These are phyloP conservation scores for Eclectus roratus DNA, from an alignment of 2,113 vertebrate species.

Conservation along the genomic window DNA sequence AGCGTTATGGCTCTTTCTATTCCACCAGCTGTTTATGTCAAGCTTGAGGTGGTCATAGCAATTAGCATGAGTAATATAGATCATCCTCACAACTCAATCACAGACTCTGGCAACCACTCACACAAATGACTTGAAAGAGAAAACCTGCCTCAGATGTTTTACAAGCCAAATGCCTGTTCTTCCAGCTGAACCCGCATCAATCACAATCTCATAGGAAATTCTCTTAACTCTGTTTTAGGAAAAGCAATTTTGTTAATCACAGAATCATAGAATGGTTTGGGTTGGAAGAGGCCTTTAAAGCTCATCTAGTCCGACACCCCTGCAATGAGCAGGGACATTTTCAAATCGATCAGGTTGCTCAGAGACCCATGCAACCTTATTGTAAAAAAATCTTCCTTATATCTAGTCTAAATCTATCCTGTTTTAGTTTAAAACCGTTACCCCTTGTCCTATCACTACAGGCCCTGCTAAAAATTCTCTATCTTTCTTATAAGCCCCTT, in stretches of 20 bases:
- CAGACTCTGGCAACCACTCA: neutral
- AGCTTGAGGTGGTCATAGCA: neutral
- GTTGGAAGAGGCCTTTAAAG: neutral
- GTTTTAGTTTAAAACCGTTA: neutral
- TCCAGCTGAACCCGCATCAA: neutral
- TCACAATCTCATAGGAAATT: neutral
- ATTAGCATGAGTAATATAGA: neutral
- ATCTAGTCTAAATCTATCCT: neutral
- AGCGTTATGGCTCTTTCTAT: neutral
- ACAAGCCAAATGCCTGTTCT: neutral
- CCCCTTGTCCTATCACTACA: rapidly evolving
- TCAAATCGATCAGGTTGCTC: neutral
- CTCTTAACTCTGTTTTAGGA: neutral
- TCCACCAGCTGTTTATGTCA: slow-evolving; percentile 21
- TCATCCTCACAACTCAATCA: neutral
- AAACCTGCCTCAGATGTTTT: neutral
- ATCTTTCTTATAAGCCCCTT: neutral
- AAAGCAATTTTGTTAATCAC: neutral
- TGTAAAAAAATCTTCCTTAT: neutral
- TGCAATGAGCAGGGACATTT: neutral
- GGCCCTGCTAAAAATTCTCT: neutral
- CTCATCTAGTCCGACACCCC: neutral
- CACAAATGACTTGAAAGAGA: neutral
- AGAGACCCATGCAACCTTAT: neutral
- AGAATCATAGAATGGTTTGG: neutral